Evolutionary conservation across 2,113 vertebrate genomes (phyloP).

Genomic region (Atherinomorus stipes): DNA sequence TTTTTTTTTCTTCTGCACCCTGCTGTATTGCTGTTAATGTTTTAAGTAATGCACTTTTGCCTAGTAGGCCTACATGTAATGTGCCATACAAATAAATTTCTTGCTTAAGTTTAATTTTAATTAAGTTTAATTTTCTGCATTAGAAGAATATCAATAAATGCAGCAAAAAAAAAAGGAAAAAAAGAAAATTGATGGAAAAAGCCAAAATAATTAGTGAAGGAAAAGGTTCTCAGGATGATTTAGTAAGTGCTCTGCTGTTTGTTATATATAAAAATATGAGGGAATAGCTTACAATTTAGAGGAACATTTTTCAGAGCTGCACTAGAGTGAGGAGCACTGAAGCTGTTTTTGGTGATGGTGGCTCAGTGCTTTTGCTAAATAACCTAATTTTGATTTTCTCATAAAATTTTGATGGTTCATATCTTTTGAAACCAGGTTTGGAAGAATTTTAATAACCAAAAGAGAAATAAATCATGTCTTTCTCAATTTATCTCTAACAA

Average conservation of each 20-base stretch:
- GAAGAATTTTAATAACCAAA: neutral
- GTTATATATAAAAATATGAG: neutral
- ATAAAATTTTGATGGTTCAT: too few relatives aligned
- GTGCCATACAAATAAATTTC: too few relatives aligned
- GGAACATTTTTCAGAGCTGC: neutral
- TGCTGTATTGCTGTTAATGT: too few relatives aligned
- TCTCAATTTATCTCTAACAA: neutral
- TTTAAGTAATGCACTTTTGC: too few relatives aligned
- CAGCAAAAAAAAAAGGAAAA: too few relatives aligned
- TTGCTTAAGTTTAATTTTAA: too few relatives aligned
- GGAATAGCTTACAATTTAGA: neutral
- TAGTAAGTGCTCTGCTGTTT: neutral
- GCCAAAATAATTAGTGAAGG: neutral
- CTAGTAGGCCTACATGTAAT: too few relatives aligned
- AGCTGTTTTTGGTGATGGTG: rapidly evolving
- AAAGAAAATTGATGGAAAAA: neutral
- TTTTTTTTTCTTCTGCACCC: too few relatives aligned
- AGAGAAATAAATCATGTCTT: neutral
- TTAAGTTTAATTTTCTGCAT: neutral
- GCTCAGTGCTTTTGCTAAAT: too few relatives aligned
- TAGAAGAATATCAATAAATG: too few relatives aligned
- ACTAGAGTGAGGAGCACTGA: neutral
- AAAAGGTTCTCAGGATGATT: neutral
- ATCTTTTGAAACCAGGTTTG: neutral
- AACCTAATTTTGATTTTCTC: too few relatives aligned